A percentile compares a stretch with the other conserved stretches of the same genome.
Evolutionary conservation across 2,888 invertebrate genomes (phyloP).

Genomic region (Augochlorella aurata): DNA sequence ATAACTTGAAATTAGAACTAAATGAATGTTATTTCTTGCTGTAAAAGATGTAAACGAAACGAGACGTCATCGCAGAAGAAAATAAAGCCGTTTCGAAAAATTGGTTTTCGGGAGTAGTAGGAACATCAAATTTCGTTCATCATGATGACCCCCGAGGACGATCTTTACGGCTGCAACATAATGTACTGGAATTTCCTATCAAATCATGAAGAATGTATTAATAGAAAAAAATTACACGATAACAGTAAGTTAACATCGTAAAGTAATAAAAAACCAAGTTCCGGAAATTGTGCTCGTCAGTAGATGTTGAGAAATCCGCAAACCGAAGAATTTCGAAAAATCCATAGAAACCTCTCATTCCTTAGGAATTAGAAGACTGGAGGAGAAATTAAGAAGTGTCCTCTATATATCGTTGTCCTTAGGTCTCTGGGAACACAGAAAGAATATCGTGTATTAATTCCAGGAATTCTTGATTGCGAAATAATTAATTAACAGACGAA

Average conservation of each 20-base stretch:
- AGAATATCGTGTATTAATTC: no score
- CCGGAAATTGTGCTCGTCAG: background rate
- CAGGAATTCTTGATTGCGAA: no score
- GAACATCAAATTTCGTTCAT: conserved; percentile 10
- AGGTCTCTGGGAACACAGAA: no score
- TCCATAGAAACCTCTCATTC: conserved; percentile 16
- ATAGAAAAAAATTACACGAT: conserved; percentile 22
- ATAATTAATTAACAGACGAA: no score
- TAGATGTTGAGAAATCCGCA: background rate
- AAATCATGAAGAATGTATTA: conserved; percentile 44
- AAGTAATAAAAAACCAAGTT: background rate
- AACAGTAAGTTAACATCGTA: conserved; percentile 44
- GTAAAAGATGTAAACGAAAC: conserved; percentile 29
- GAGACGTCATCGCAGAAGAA: conserved; percentile 1
- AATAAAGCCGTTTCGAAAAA: conserved; percentile 15
- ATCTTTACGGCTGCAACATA: conserved; percentile 52
- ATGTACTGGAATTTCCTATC: conserved; percentile 60
- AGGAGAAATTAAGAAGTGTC: no score
- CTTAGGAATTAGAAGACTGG: no score
- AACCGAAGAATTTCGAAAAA: background rate
- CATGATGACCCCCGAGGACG: conserved; percentile 58
- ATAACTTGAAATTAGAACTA: conserved; percentile 33
- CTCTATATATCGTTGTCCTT: no score
- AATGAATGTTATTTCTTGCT: background rate
- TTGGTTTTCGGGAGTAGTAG: background rate